Evolutionary conservation across 2,797 vertebrate genomes (phyloP).

Genomic region (Artibeus lituratus): DNA sequence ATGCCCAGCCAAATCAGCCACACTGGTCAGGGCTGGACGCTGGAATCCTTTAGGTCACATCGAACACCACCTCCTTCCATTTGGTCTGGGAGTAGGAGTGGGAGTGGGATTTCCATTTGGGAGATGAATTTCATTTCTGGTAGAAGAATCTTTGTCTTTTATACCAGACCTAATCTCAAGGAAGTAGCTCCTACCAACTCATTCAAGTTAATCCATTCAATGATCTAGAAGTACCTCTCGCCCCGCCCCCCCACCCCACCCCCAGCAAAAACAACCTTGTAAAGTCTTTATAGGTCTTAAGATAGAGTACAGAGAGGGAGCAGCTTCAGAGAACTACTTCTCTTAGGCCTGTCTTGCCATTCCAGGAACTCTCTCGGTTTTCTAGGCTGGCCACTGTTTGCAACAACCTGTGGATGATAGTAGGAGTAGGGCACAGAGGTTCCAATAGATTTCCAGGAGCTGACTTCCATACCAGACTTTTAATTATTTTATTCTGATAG

Average conservation of each 20-base stretch:
- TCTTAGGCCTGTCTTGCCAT: background rate
- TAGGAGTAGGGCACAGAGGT: background rate
- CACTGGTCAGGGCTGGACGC: background rate
- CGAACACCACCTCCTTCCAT: background rate
- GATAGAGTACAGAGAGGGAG: background rate
- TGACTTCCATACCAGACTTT: background rate
- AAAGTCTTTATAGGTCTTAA: background rate
- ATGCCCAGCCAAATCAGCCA: background rate
- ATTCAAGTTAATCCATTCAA: background rate
- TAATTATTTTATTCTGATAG: slow-evolving; percentile 30
- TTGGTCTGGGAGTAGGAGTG: background rate
- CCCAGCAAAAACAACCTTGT: background rate
- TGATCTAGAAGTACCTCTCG: background rate
- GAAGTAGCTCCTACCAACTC: background rate
- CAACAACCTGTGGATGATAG: background rate
- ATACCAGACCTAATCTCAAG: background rate
- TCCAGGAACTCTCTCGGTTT: background rate
- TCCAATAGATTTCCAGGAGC: background rate
- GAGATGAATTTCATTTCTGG: background rate
- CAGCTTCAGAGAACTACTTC: background rate
- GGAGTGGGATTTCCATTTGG: slow-evolving; percentile 17
- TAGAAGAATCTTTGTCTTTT: slow-evolving; percentile 25
- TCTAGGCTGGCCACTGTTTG: slow-evolving; percentile 9
- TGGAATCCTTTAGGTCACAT: background rate
- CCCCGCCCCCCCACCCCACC: no score